phyloP scores from a whole-genome alignment of 2,888 invertebrate genomes.

The Adelognathus sp. region DNA sequence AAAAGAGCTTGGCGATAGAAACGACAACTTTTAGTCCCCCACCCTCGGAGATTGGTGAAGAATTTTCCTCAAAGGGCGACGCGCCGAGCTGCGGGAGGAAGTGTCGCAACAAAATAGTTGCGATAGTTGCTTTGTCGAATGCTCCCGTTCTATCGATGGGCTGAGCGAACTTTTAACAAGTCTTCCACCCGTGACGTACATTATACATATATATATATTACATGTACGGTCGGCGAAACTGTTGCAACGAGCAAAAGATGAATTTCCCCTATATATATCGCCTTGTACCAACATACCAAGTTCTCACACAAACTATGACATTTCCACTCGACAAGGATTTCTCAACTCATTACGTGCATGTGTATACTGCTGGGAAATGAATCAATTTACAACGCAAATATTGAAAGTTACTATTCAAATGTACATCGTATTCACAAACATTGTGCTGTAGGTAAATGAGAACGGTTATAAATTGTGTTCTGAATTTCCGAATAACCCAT shows the following conservation, averaged over 20 bases:
- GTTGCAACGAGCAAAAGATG: conserved; percentile 18
- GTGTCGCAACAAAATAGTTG: conserved; percentile 40
- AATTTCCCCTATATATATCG: conserved; percentile 5
- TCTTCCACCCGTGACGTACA: neutral
- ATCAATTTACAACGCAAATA: no score
- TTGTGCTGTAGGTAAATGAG: no score
- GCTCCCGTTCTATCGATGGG: conserved; percentile 5
- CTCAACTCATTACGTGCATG: conserved; percentile 2
- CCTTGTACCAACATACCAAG: conserved; percentile 11
- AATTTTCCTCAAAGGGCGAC: conserved; percentile 31
- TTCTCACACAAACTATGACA: conserved; percentile 14
- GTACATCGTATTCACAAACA: no score
- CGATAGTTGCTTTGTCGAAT: conserved; percentile 48
- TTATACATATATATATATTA: conserved; percentile 15
- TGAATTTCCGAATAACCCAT: no score
- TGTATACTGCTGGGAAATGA: neutral
- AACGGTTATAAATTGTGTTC: no score
- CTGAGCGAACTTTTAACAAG: conserved; percentile 55
- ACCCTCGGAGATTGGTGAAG: conserved; percentile 38
- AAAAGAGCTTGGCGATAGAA: neutral
- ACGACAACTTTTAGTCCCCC: neutral
- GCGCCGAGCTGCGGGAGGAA: neutral
- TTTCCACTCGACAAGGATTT: conserved; percentile 35
- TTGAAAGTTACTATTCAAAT: no score
- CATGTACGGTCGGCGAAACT: conserved; percentile 41